Conservation (phyloP, 2,113 vertebrate genomes). For the Sphaerodactylus townsendi region DNA sequence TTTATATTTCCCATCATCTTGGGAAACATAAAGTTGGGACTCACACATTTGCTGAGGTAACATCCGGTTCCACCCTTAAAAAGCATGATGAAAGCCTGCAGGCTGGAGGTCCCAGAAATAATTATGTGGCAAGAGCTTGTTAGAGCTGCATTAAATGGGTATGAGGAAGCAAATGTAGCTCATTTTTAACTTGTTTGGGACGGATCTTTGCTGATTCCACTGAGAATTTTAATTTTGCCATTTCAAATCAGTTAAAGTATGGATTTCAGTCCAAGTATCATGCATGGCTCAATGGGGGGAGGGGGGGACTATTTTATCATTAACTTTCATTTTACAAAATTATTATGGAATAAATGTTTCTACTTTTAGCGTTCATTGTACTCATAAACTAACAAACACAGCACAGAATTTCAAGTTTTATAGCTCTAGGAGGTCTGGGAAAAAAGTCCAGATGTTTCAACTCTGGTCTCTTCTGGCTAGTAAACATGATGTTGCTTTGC, state of each 20-base stretch:
- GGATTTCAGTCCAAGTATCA: constrained; percentile 44
- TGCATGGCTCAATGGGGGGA: neutral
- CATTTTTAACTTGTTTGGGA: constrained; percentile 45
- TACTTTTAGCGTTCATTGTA: constrained; percentile 27
- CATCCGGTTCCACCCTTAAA: neutral
- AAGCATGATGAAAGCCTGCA: constrained; percentile 33
- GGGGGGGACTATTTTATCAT: constrained; percentile 16
- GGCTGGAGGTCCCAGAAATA: constrained; percentile 47
- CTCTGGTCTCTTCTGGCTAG: constrained; percentile 38
- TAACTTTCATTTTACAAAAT: constrained; percentile 35
- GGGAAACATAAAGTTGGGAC: neutral
- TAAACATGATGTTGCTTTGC: constrained; percentile 41
- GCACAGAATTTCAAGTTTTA: constrained; percentile 50
- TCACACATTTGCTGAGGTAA: neutral
- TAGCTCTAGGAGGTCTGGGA: constrained; percentile 4
- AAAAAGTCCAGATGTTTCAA: constrained; percentile 52
- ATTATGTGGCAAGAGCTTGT: constrained; percentile 45
- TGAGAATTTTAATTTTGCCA: constrained; percentile 54
- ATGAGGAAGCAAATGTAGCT: constrained; percentile 8
- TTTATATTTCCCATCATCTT: neutral
- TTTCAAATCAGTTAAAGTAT: constrained; percentile 52
- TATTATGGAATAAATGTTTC: constrained; percentile 30
- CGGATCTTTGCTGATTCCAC: constrained; percentile 44
- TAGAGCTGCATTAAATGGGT: constrained; percentile 47
- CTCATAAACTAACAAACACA: constrained; percentile 48